Conservation (phyloP, 2,888 invertebrate species). For the Cataglyphis rosenhaueri region DNA sequence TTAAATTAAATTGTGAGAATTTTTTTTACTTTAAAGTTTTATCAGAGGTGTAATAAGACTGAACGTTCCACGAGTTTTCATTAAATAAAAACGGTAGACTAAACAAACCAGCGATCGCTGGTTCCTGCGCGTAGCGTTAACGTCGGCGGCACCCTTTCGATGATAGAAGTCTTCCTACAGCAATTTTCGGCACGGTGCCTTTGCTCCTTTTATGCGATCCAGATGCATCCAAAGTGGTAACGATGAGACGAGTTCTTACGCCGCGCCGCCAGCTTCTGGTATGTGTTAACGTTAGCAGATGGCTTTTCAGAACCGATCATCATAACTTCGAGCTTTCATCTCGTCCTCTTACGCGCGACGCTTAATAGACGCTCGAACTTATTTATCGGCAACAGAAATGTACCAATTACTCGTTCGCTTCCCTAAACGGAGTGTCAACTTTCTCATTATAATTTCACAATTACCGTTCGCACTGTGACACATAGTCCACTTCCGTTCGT, state of each 20-base stretch:
- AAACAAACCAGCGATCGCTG: conserved; percentile 62
- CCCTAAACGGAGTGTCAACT: conserved; percentile 68
- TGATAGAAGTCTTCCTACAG: conserved; percentile 67
- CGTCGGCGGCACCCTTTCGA: conserved; percentile 64
- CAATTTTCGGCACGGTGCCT: conserved; percentile 45
- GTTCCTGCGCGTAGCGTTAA: conserved; percentile 64
- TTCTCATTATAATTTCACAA: conserved; percentile 75
- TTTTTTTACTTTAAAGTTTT: not conserved
- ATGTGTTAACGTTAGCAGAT: conserved; percentile 72
- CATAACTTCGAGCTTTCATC: conserved; percentile 71
- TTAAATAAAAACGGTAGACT: conserved; percentile 62
- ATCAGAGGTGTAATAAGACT: not conserved
- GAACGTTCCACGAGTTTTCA: conserved; percentile 14
- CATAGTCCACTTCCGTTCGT: conserved; percentile 71
- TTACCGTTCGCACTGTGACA: conserved; percentile 58
- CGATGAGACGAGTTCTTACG: conserved; percentile 49
- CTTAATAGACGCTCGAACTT: conserved; percentile 73
- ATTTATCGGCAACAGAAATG: conserved; percentile 79
- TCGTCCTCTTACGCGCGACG: conserved; percentile 51
- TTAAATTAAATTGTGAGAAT: not conserved
- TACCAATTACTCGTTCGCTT: conserved; percentile 67
- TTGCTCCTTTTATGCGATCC: conserved; percentile 77
- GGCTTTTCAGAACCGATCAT: conserved; percentile 69
- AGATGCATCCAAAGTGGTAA: conserved; percentile 73
- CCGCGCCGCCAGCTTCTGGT: conserved; percentile 69